Evolutionary conservation across 2,797 vertebrate genomes (phyloP).

Genomic region (Mareca penelope): DNA sequence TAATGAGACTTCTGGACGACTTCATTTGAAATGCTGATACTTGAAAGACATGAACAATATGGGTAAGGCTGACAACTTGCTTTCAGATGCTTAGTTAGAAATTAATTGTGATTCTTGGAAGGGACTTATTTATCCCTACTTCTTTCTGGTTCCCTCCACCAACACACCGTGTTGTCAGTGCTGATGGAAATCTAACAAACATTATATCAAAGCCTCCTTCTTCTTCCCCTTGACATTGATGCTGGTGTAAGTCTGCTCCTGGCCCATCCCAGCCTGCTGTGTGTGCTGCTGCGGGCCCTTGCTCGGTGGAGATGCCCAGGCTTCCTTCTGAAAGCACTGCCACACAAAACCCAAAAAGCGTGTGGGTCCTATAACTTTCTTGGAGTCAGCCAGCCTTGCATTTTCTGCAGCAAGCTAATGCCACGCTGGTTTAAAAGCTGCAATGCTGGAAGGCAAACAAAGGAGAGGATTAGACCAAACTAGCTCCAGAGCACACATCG

Average conservation of each 20-base stretch:
- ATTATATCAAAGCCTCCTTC: background rate
- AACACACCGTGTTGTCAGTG: background rate
- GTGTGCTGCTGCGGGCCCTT: background rate
- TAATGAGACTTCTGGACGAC: background rate
- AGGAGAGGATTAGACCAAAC: constrained; percentile 26
- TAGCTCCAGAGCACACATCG: background rate
- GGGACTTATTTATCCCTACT: background rate
- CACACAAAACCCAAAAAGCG: fast-evolving
- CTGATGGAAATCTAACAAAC: background rate
- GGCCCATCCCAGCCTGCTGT: background rate
- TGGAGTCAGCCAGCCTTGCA: background rate
- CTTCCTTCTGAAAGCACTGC: background rate
- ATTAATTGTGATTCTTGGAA: background rate
- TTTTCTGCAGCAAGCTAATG: background rate
- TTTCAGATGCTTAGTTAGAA: background rate
- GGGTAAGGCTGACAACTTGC: background rate
- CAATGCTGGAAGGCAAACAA: background rate
- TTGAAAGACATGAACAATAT: background rate
- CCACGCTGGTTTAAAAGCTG: background rate
- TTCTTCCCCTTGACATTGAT: background rate
- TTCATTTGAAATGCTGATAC: background rate
- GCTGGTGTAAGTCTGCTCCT: background rate
- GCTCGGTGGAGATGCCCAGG: background rate
- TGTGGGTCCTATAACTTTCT: background rate
- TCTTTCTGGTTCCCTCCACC: background rate